Percentiles rank a stretch among this genome's conserved stretches.
Evolutionary conservation across 2,113 vertebrate species (phyloP).

Genomic region (Epinephelus moara): DNA sequence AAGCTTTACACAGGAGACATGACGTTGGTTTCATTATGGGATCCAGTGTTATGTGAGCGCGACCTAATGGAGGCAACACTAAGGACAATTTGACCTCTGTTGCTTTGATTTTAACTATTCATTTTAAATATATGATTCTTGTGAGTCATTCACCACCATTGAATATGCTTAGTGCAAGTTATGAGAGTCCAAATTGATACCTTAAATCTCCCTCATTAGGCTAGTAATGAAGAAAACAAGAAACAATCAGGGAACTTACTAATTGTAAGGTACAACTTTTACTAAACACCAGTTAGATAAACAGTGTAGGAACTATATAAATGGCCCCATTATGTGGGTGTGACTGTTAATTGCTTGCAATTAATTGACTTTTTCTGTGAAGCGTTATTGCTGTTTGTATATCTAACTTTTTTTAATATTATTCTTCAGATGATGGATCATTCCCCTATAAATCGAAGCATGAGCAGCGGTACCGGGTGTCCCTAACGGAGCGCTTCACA

Average conservation of each 20-base stretch:
- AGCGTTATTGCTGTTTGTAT: not conserved
- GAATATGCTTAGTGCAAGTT: too few relatives aligned
- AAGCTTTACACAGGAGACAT: too few relatives aligned
- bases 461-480: constrained; percentile 77
- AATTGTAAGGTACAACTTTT: not conserved
- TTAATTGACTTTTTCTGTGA: not conserved
- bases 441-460: constrained; percentile 85
- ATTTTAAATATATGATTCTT: too few relatives aligned
- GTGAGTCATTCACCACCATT: too few relatives aligned
- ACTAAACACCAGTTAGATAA: not conserved
- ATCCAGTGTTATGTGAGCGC: too few relatives aligned
- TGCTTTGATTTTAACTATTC: too few relatives aligned
- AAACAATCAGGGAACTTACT: not conserved
- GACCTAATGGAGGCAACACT: too few relatives aligned
- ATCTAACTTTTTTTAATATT: not conserved
- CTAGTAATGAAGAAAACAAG: too few relatives aligned
- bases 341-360: not conserved
- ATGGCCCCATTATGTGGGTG: not conserved
- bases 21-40: too few relatives aligned
- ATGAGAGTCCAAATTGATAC: too few relatives aligned
- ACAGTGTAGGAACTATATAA: not conserved
- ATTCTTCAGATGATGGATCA: constrained; percentile 71
- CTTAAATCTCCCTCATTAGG: too few relatives aligned
- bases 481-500: constrained; percentile 80
- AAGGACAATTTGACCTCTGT: too few relatives aligned